A percentile compares a stretch with the other conserved stretches of the same genome.
These are phyloP conservation scores for Drosophila bunnanda DNA, from an alignment of 2,888 invertebrate genomes.

Conservation along the genomic window DNA sequence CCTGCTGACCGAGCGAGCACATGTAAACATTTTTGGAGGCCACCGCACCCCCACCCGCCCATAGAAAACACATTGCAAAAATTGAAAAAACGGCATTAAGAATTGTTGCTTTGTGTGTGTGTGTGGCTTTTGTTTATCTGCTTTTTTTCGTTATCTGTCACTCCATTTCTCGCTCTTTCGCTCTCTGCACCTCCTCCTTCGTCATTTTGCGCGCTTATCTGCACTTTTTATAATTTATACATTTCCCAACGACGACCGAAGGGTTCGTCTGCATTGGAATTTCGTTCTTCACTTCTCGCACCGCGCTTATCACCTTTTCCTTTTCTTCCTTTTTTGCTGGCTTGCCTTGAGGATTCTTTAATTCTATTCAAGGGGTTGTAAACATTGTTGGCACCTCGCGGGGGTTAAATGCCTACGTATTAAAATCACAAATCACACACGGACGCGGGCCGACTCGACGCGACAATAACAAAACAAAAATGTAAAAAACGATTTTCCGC, in stretches of 20 bases:
- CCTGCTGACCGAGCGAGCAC: conserved; percentile 51
- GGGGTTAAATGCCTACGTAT: conserved; percentile 10
- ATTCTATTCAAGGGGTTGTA: conserved; percentile 7
- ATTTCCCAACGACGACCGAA: conserved; percentile 50
- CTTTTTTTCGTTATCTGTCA: conserved; percentile 66
- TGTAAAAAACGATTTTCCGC: too few relatives aligned
- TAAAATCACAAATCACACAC: conserved; percentile 10
- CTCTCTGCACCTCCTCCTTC: conserved; percentile 22
- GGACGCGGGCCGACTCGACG: conserved; percentile 5
- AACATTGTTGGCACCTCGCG: conserved; percentile 31
- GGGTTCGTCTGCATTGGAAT: conserved; percentile 57
- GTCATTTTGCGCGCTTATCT: conserved; percentile 76
- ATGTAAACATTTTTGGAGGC: conserved; percentile 71
- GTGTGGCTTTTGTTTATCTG: conserved; percentile 69
- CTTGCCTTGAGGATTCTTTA: neutral
- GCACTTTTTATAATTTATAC: conserved; percentile 46
- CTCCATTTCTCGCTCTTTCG: conserved; percentile 49
- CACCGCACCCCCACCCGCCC: conserved; percentile 1
- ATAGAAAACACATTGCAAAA: conserved; percentile 50
- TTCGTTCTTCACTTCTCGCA: conserved; percentile 27
- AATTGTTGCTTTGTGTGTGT: conserved; percentile 37
- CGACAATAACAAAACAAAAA: conserved; percentile 29
- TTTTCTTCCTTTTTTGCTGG: conserved; percentile 20
- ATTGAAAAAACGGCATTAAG: conserved; percentile 46
- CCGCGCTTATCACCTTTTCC: conserved; percentile 75